Conservation (phyloP, 2,113 vertebrate genomes). For the Pogonocichla stellata region DNA sequence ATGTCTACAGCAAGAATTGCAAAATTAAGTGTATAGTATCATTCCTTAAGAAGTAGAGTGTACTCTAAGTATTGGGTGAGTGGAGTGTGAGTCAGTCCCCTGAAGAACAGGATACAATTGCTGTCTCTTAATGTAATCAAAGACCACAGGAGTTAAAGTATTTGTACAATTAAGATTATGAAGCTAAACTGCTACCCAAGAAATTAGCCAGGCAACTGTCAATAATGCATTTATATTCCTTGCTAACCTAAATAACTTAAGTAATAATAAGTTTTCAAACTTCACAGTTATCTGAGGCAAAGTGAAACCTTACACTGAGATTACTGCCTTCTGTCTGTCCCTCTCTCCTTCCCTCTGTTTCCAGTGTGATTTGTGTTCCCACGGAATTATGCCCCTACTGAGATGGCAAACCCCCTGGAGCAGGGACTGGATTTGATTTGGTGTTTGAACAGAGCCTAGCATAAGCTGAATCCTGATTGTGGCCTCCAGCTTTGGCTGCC, state of each 20-base stretch:
- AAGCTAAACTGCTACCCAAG: background rate
- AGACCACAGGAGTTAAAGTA: background rate
- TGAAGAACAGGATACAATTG: background rate
- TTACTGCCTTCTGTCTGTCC: background rate
- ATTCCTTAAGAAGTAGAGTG: background rate
- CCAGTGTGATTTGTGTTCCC: background rate
- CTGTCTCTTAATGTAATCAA: background rate
- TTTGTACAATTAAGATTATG: background rate
- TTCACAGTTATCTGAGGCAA: background rate
- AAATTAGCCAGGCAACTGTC: background rate
- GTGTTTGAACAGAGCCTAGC: background rate
- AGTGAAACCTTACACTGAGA: background rate
- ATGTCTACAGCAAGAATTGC: background rate
- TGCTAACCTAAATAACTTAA: background rate
- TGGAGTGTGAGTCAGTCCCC: background rate
- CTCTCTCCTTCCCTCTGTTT: background rate
- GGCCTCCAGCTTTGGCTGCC: slow-evolving; percentile 18
- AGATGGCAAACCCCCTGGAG: background rate
- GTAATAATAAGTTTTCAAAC: background rate
- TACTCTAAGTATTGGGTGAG: background rate
- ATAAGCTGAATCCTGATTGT: background rate
- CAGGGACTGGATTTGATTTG: background rate
- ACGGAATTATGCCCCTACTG: background rate
- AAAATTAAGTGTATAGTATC: background rate
- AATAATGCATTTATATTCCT: background rate